Evolutionary conservation across 2,113 vertebrate species (phyloP).

Genomic region (Gopherus evgoodei): DNA sequence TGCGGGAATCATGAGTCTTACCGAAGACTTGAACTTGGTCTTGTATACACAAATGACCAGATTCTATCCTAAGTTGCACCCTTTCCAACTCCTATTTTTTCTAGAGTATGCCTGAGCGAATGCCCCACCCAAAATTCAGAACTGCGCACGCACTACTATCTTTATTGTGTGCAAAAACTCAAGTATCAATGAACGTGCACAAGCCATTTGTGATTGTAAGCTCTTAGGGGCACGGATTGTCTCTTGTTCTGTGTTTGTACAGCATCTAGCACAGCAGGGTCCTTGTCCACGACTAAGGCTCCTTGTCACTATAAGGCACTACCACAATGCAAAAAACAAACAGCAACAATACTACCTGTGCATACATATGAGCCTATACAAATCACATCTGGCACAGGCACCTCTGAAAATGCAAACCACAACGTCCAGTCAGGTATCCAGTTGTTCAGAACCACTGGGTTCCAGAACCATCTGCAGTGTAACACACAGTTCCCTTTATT

Average conservation of each 20-base stretch:
- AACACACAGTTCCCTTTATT: background rate
- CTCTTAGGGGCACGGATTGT: background rate
- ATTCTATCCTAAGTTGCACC: background rate
- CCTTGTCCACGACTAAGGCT: background rate
- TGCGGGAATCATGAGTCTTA: background rate
- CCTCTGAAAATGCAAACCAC: background rate
- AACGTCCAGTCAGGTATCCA: background rate
- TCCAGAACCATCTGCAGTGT: accelerated
- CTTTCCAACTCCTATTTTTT: background rate
- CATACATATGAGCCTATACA: background rate
- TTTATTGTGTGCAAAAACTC: background rate
- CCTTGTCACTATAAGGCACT: background rate
- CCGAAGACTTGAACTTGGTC: background rate
- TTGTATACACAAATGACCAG: background rate
- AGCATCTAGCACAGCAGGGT: background rate
- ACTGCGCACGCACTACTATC: accelerated
- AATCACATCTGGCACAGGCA: background rate
- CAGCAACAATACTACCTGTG: background rate
- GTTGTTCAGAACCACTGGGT: background rate
- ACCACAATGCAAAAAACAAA: background rate
- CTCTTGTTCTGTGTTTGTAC: background rate
- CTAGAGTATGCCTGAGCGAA: background rate
- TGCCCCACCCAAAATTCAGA: background rate
- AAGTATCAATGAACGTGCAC: accelerated
- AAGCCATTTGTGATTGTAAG: background rate